Conservation (phyloP, 1,140 invertebrate genomes). For the Paraescarpia echinospica region DNA sequence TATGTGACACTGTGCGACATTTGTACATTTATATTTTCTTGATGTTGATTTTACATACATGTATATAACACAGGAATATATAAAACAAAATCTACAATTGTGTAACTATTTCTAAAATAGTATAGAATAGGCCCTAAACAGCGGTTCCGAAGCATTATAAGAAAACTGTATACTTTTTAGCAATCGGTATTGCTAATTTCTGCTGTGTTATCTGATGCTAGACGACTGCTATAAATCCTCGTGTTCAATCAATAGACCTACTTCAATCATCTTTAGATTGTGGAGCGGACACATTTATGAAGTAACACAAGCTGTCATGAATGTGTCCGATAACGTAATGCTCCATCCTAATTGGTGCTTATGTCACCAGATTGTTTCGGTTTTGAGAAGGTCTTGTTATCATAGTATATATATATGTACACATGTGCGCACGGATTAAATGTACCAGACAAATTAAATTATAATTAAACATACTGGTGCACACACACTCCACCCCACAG, state of each 20-base stretch:
- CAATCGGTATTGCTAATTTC: background rate
- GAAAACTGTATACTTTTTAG: background rate
- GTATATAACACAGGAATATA: background rate
- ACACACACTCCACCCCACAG: too few species aligned
- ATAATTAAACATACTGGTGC: too few species aligned
- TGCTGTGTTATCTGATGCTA: background rate
- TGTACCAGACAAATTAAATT: too few species aligned
- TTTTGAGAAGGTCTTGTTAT: too few species aligned
- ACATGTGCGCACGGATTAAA: too few species aligned
- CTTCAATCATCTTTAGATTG: background rate
- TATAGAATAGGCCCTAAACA: background rate
- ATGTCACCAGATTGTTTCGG: background rate
- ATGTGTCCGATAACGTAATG: background rate
- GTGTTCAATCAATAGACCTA: background rate
- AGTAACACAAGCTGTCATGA: background rate
- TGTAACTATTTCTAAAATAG: background rate
- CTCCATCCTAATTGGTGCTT: background rate
- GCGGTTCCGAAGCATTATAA: background rate
- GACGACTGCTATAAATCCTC: background rate
- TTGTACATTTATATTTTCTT: background rate
- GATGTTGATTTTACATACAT: background rate
- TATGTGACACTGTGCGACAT: background rate
- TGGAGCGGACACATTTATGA: background rate
- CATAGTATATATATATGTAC: too few species aligned
- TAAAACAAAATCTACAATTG: background rate